Evolutionary conservation across 2,113 vertebrate species (phyloP), one percentile per base, ranked within the genome.

Genomic region (Heterocephalus glaber): DNA sequence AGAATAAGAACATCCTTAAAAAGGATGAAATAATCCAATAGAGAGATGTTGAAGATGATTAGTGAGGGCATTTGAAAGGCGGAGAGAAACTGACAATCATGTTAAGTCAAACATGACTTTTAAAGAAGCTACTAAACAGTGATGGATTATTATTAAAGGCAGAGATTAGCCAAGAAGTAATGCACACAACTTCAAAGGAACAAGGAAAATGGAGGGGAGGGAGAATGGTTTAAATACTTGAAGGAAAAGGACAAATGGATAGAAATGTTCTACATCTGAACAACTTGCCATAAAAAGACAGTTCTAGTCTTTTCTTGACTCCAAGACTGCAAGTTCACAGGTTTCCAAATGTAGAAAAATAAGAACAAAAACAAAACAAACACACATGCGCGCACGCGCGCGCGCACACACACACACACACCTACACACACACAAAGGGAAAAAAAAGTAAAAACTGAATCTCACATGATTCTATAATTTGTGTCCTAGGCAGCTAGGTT

Each of bases 31-130:
- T 77, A 95, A 96, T 89, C 89, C 88, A 93, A 12, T 3, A 77
- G 96, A 96, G 92, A 98, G 80, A 95, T 4, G 0, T 83, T 90
- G 82, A 88, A 0, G 26, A 33, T 49, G 90, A 95, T 97, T 97
- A 97, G 94, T 84, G 70, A 83, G 95, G 90, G 89, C 61, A 20
- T 96, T 97, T 76, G 49, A 86, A 98, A 97, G 88, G 96, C 92
- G 98, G 96, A 94, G 77, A 83, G 97, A 96, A 92, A 77, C 54
- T 90, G 89, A 91, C 79, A 95, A 92, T 76, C 70, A 56, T 68
- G 81, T 82, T 96, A 97, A 97, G 95, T 95, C 92, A 95, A 95
- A 95, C 84, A 95, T 95, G 92, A 94, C 96, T 96, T 92, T 19
- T 94, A 95, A 96, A 96, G 61, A 95, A 83, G 58, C 54, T 97